phyloP scores from a whole-genome alignment of 2,113 vertebrate species.

The Vidua chalybeata region DNA sequence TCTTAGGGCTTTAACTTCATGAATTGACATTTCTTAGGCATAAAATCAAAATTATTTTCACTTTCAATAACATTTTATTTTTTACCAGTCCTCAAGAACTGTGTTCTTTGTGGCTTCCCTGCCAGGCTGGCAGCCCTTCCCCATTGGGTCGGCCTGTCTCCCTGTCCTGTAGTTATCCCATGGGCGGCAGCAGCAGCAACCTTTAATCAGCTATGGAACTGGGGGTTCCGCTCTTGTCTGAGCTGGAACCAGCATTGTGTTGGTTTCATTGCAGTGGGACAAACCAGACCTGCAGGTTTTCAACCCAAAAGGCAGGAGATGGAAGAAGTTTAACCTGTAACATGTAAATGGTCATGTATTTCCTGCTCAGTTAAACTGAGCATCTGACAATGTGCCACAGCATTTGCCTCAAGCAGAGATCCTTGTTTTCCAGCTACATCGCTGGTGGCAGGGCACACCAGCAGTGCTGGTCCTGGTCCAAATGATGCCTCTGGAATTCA shows the following conservation, averaged over 20 bases:
- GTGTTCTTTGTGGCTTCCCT: background rate
- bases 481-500: fast-evolving
- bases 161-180: fast-evolving
- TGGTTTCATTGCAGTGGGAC: background rate
- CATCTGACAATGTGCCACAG: background rate
- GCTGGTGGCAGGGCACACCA: fast-evolving
- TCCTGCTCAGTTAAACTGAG: background rate
- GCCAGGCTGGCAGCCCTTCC: background rate
- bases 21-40: background rate
- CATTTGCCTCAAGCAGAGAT: background rate
- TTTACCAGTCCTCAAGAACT: background rate
- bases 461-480: background rate
- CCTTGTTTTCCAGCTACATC: background rate
- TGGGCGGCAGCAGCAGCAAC: background rate
- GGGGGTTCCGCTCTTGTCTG: background rate
- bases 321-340: background rate
- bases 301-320: background rate
- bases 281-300: background rate
- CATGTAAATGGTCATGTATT: background rate
- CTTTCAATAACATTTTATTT: background rate
- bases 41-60: background rate
- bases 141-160: fast-evolving
- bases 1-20: background rate
- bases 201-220: background rate
- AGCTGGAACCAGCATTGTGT: background rate